Percentiles rank a stretch among this genome's conserved stretches.
phyloP scores from a whole-genome alignment of 2,888 invertebrate genomes.

The Girardia tigrina region DNA sequence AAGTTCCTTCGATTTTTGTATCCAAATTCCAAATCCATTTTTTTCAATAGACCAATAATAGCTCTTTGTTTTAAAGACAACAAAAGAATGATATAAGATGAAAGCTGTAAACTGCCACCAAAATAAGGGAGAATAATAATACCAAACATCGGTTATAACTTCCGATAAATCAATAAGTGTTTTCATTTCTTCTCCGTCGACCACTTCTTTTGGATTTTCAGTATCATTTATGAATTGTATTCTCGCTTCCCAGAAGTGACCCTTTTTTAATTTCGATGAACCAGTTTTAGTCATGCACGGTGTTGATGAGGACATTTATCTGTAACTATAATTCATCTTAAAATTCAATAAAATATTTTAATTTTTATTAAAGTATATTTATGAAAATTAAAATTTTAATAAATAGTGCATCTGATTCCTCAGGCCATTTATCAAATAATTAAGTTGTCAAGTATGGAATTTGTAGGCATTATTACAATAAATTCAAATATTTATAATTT shows the following conservation, averaged over 20 bases:
- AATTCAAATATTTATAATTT: no score
- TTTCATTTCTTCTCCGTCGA: neutral
- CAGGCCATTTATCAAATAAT: no score
- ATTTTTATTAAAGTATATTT: no score
- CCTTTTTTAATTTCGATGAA: no score
- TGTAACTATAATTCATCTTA: no score
- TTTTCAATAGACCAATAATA: neutral
- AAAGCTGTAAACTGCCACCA: neutral
- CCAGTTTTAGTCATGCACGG: no score
- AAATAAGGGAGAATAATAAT: neutral
- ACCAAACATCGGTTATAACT: neutral
- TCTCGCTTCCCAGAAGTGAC: neutral
- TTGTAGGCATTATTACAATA: no score
- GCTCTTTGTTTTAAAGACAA: neutral
- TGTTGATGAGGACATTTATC: no score
- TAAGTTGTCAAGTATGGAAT: no score
- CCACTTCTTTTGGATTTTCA: neutral
- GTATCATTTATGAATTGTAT: constrained; percentile 1
- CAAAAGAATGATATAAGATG: neutral
- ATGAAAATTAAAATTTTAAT: no score
- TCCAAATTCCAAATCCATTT: neutral
- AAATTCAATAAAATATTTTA: no score
- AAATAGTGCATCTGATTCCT: no score
- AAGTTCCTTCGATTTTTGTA: constrained; percentile 3
- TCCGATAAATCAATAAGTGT: neutral